A percentile compares a stretch with the other conserved stretches of the same genome.
Evolutionary conservation across 1,140 invertebrate species (phyloP).

Genomic region (Camponotus floridanus): DNA sequence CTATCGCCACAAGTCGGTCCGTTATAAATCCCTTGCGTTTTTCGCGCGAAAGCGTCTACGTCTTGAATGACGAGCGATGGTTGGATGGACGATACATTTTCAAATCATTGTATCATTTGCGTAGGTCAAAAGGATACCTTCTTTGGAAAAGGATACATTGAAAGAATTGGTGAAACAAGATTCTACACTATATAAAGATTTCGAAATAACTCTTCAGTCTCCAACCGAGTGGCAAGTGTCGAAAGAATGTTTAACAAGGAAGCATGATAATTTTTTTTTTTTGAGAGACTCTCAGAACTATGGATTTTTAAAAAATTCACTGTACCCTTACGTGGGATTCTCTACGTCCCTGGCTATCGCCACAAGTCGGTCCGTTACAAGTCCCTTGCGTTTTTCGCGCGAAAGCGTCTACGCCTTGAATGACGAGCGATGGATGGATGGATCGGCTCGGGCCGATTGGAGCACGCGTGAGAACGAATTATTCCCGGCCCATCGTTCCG

Average conservation of each 20-base stretch:
- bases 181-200: no score
- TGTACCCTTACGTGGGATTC: background rate
- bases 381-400: slow-evolving; percentile 11
- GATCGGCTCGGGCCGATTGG: slow-evolving; percentile 40
- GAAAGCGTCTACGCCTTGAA: slow-evolving; percentile 5
- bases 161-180: no score
- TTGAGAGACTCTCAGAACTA: background rate
- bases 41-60: background rate
- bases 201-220: no score
- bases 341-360: slow-evolving; percentile 21
- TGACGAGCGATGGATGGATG: slow-evolving; percentile 27
- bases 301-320: background rate
- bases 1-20: background rate
- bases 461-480: slow-evolving; percentile 60
- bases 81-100: background rate
- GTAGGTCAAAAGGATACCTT: background rate
- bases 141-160: background rate
- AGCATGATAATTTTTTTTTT: no score
- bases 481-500: slow-evolving; percentile 64
- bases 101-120: background rate
- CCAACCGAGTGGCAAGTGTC: no score
- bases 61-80: slow-evolving; percentile 34
- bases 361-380: background rate
- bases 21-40: background rate
- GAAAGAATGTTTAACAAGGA: background rate